A percentile compares a stretch with the other conserved stretches of the same genome.
phyloP scores from a whole-genome alignment of 2,888 invertebrate genomes.

The Agrochola lychnidis region DNA sequence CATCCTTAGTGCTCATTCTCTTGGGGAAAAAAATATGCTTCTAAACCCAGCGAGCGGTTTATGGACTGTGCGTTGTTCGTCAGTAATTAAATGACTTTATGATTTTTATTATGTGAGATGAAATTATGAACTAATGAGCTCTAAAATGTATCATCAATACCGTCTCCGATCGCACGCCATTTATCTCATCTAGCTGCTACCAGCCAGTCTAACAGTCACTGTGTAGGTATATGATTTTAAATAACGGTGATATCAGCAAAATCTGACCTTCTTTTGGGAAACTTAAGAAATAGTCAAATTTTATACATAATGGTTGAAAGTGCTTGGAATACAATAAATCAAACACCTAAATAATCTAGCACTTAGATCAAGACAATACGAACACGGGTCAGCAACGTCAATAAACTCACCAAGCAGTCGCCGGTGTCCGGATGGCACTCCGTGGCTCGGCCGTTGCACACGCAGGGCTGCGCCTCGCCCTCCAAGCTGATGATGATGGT shows the following conservation, averaged over 20 bases:
- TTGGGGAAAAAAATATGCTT: too few species aligned
- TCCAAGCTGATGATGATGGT: constrained; percentile 95
- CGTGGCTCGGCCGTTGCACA: constrained; percentile 95
- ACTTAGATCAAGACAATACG: neutral
- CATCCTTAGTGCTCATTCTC: too few species aligned
- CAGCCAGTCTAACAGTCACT: neutral
- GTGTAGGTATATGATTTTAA: neutral
- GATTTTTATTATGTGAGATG: neutral
- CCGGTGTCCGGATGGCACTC: constrained; percentile 96
- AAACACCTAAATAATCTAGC: neutral
- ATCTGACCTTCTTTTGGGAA: neutral
- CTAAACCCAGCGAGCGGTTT: too few species aligned
- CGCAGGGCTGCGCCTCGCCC: constrained; percentile 95
- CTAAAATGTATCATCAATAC: neutral
- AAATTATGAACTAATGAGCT: neutral
- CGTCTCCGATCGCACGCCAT: neutral
- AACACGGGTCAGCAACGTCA: neutral
- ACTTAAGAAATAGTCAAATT: neutral
- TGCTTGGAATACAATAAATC: neutral
- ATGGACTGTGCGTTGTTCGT: too few species aligned
- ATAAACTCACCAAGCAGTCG: constrained; percentile 93
- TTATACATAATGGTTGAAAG: neutral
- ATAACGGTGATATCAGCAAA: neutral
- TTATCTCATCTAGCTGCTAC: neutral
- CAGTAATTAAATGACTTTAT: neutral